These are phyloP conservation scores for Muschampia plurimacula DNA, from an alignment of 2,888 invertebrate species.

Conservation along the genomic window DNA sequence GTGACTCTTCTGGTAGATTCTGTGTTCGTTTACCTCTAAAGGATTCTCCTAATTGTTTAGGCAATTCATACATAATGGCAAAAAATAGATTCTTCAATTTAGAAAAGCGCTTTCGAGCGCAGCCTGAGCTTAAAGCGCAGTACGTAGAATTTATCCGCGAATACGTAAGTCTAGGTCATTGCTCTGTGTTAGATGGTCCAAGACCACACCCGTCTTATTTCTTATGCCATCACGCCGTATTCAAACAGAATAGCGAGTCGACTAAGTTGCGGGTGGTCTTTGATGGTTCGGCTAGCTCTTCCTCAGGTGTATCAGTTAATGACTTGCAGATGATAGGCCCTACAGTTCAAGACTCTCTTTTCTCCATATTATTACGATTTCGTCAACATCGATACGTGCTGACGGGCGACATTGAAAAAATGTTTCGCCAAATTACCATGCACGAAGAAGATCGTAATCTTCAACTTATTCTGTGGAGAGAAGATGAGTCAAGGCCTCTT, in stretches of 20 bases:
- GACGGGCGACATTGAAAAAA: slow-evolving; percentile 45
- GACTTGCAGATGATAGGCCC: slow-evolving; percentile 46
- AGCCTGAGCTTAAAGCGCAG: slow-evolving; percentile 30
- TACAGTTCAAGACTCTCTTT: slow-evolving; percentile 42
- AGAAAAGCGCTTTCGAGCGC: slow-evolving; percentile 31
- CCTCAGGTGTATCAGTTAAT: slow-evolving; percentile 46
- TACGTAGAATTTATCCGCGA: slow-evolving; percentile 35
- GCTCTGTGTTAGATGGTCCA: slow-evolving; percentile 16
- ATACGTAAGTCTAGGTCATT: slow-evolving; percentile 37
- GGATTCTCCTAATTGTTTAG: slow-evolving; percentile 33
- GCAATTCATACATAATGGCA: slow-evolving; percentile 37
- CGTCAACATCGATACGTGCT: slow-evolving; percentile 42
- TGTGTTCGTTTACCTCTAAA: slow-evolving; percentile 37
- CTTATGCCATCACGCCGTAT: slow-evolving; percentile 45
- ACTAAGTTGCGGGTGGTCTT: slow-evolving; percentile 49
- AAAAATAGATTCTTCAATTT: slow-evolving; percentile 34
- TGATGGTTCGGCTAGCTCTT: slow-evolving; percentile 43
- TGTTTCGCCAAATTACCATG: slow-evolving; percentile 42
- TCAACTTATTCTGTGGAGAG: slow-evolving; percentile 43
- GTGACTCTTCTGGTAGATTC: slow-evolving; percentile 33
- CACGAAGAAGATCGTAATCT: slow-evolving; percentile 34
- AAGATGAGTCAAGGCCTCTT: slow-evolving; percentile 34
- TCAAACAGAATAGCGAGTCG: slow-evolving; percentile 44
- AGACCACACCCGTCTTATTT: slow-evolving; percentile 29
- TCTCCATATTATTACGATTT: slow-evolving; percentile 41